Conservation (phyloP, 2,797 vertebrate genomes). For the Sebastiscus albofasciatus region DNA sequence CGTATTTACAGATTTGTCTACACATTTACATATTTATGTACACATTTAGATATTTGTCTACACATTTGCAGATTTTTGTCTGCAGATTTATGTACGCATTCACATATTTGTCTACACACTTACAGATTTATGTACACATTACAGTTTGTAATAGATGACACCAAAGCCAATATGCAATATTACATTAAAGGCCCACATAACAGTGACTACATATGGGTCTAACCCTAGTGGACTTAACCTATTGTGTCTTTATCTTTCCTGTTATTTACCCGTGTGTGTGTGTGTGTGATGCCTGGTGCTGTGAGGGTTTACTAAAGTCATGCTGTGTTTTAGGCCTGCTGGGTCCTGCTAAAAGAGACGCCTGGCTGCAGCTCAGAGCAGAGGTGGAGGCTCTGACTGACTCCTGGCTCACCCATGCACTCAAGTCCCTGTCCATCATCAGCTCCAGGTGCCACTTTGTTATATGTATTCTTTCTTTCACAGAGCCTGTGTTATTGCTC, state of each 20-base stretch:
- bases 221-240: neutral
- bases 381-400: constrained; percentile 98
- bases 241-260: neutral
- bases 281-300: neutral
- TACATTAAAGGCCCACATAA: neutral
- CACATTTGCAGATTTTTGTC: neutral
- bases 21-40: too few relatives aligned
- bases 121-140: neutral
- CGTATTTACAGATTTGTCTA: too few relatives aligned
- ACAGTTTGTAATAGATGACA: neutral
- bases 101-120: neutral
- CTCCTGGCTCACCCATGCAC: constrained; percentile 98
- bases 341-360: constrained; percentile 96
- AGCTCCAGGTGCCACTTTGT: constrained; percentile 89
- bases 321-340: constrained; percentile 87
- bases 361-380: constrained; percentile 96
- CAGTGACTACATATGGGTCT: neutral
- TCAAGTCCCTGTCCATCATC: constrained; percentile 99
- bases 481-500: neutral
- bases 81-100: neutral
- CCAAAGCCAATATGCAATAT: neutral
- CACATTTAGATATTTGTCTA: too few relatives aligned
- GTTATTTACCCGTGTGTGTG: neutral
- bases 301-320: neutral
- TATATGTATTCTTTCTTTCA: neutral